A percentile compares a stretch with the other conserved stretches of the same genome.
Conservation (phyloP, 2,888 invertebrate species). For the Caenorhabditis sp. region DNA sequence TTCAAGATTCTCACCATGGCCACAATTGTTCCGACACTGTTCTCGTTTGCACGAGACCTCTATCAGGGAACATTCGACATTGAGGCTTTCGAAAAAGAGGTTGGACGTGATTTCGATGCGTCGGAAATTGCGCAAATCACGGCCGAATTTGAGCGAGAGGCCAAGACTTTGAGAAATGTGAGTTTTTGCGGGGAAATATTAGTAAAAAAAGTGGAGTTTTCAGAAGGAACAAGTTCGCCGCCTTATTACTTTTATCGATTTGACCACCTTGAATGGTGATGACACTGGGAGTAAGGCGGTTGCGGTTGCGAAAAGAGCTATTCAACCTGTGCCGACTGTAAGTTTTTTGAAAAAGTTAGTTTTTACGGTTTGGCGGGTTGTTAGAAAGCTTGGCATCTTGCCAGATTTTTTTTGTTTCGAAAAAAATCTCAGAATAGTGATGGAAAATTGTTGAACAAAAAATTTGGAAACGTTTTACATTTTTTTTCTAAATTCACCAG, state of each 20-base stretch:
- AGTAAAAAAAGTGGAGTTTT: slow-evolving; percentile 12
- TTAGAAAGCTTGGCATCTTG: background rate
- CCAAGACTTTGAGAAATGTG: slow-evolving; percentile 36
- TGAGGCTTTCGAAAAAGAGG: slow-evolving; percentile 38
- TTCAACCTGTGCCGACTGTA: slow-evolving; percentile 67
- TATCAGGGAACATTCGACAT: slow-evolving; percentile 33
- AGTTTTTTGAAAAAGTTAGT: slow-evolving; percentile 1
- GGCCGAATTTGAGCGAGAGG: slow-evolving; percentile 39
- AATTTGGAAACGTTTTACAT: too few species aligned
- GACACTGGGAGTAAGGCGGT: slow-evolving; percentile 79
- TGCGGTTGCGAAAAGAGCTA: slow-evolving; percentile 83
- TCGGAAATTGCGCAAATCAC: slow-evolving; percentile 47
- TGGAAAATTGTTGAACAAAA: too few species aligned
- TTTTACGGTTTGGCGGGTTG: background rate
- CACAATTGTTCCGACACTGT: slow-evolving; percentile 39
- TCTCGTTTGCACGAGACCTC: slow-evolving; percentile 43
- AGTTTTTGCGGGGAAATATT: background rate
- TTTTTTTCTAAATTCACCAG: too few species aligned
- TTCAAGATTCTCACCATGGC: slow-evolving; percentile 27
- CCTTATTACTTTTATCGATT: slow-evolving; percentile 85
- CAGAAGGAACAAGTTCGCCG: slow-evolving; percentile 75
- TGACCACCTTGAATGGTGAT: slow-evolving; percentile 87
- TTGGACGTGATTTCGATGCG: slow-evolving; percentile 40
- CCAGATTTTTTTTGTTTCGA: slow-evolving; percentile 15
- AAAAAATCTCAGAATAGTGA: too few species aligned